Percentiles rank a stretch among this genome's conserved stretches.
phyloP scores from a whole-genome alignment of 2,888 invertebrate species.

The Glaucopsyche alexis region DNA sequence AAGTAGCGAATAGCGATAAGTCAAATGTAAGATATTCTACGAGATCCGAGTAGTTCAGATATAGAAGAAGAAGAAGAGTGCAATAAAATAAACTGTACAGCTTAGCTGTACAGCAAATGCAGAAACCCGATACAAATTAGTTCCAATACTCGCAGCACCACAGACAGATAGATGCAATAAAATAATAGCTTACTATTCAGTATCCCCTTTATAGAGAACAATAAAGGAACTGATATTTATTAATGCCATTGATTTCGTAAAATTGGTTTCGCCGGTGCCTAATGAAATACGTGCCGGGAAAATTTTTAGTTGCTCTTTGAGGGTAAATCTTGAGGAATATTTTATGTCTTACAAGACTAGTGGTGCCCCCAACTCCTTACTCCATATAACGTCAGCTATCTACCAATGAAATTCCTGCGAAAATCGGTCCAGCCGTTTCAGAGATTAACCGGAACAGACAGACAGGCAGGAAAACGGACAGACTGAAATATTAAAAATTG shows the following conservation, averaged over 20 bases:
- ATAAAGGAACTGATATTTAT: conserved; percentile 26
- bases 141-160: not conserved
- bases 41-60: too few relatives aligned
- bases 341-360: conserved; percentile 9
- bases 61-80: too few relatives aligned
- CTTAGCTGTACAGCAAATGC: not conserved
- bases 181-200: conserved; percentile 1
- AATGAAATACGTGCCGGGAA: conserved; percentile 72
- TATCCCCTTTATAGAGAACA: conserved; percentile 7
- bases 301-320: conserved; percentile 51
- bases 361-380: too few relatives aligned
- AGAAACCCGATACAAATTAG: conserved; percentile 2
- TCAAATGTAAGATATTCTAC: too few relatives aligned
- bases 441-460: too few relatives aligned
- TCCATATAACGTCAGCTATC: too few relatives aligned
- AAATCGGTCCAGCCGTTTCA: too few relatives aligned
- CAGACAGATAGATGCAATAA: not conserved
- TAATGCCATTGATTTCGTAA: conserved; percentile 31
- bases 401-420: too few relatives aligned
- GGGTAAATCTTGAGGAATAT: not conserved
- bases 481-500: too few relatives aligned
- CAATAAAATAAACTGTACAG: too few relatives aligned
- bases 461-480: too few relatives aligned
- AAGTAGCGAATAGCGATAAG: too few relatives aligned
- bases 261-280: conserved; percentile 39